Percentiles rank a stretch among this genome's conserved stretches.
phyloP scores from a whole-genome alignment of 2,888 invertebrate species.

The Scotopteryx bipunctaria region DNA sequence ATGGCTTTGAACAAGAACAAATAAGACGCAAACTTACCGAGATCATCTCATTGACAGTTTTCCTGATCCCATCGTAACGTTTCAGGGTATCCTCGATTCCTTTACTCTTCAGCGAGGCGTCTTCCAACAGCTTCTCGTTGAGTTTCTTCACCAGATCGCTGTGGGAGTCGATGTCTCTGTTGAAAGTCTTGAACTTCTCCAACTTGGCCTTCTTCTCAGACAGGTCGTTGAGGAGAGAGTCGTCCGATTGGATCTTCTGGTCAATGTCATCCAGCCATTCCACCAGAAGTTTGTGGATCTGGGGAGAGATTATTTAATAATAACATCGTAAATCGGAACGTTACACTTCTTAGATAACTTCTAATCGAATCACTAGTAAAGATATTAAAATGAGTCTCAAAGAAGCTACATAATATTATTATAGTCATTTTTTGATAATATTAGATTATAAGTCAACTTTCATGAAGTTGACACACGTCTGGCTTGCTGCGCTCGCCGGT shows the following conservation, averaged over 20 bases:
- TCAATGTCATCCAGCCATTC: constrained; percentile 96
- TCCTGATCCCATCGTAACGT: constrained; percentile 88
- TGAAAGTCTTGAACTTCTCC: constrained; percentile 93
- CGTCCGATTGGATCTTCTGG: constrained; percentile 89
- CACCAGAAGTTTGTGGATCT: constrained; percentile 88
- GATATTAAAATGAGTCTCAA: too few species aligned
- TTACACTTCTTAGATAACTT: too few species aligned
- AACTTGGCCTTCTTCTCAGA: constrained; percentile 95
- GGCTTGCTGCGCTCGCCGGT: too few species aligned
- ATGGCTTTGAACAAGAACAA: too few species aligned
- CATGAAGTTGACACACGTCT: too few species aligned
- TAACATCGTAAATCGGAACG: too few species aligned
- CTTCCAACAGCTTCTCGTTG: constrained; percentile 88
- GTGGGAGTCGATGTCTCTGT: constrained; percentile 92
- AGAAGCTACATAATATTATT: too few species aligned
- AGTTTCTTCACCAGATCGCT: constrained; percentile 90
- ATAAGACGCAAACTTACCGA: constrained; percentile 81
- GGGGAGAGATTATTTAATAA: constrained; percentile 24
- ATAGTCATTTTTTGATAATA: too few species aligned
- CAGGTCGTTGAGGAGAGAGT: constrained; percentile 90
- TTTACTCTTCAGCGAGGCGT: constrained; percentile 85
- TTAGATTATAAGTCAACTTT: too few species aligned
- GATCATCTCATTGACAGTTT: constrained; percentile 86
- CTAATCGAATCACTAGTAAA: too few species aligned
- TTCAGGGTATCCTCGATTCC: constrained; percentile 88